phyloP scores from a whole-genome alignment of 30 jellyfish, hydroid and myxozoan species.

The Sanderia malayensis region DNA sequence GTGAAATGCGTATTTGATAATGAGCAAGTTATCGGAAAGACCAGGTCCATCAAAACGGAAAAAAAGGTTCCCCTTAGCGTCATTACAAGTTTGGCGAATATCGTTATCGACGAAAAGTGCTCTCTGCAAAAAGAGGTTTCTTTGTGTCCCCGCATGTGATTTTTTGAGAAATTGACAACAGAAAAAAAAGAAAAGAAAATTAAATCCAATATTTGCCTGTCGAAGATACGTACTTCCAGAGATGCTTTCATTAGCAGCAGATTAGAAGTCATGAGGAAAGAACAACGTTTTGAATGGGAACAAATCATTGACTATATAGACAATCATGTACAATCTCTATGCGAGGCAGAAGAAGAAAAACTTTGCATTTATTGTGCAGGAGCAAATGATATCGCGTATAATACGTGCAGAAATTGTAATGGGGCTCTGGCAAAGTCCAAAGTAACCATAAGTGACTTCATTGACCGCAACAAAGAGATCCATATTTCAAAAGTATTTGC shows the following conservation, averaged over 20 bases:
- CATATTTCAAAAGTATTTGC: neutral
- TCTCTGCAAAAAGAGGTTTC: neutral
- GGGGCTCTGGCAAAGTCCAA: constrained; percentile 1
- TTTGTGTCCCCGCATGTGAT: constrained; percentile 14
- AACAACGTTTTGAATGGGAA: neutral
- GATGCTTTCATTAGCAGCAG: constrained; percentile 11
- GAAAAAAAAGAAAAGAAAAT: neutral
- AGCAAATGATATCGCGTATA: constrained; percentile 1
- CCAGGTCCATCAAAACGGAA: constrained; percentile 23
- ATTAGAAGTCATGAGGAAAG: neutral
- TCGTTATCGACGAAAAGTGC: neutral
- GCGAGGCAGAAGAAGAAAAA: constrained; percentile 10
- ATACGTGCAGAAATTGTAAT: constrained; percentile 6
- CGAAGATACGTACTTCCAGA: neutral
- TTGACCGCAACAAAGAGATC: neutral
- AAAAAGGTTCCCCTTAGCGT: constrained; percentile 39
- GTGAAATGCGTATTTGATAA: constrained; percentile 27
- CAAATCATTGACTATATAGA: constrained; percentile 1
- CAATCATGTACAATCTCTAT: neutral
- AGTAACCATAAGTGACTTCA: neutral
- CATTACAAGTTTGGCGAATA: constrained; percentile 17
- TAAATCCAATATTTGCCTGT: neutral
- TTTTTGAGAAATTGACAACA: neutral
- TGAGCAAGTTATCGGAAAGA: constrained; percentile 45
- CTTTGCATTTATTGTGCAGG: constrained; percentile 32